Conservation (phyloP, 2,113 vertebrate genomes). For the Ciconia maguari region DNA sequence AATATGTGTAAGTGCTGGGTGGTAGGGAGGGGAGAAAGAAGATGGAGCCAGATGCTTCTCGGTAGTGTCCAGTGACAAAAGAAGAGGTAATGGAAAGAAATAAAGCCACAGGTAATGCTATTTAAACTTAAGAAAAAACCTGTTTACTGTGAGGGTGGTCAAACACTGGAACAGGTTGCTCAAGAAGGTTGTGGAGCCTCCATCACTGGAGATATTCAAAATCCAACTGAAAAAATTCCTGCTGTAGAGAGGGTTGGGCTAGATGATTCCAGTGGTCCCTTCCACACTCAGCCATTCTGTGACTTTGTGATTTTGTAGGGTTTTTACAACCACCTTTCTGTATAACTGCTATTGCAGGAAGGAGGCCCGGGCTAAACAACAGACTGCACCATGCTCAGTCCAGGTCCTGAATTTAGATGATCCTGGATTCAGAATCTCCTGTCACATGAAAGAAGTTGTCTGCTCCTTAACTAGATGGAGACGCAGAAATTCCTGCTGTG, state of each 20-base stretch:
- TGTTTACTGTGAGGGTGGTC: background rate
- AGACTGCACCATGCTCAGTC: background rate
- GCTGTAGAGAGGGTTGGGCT: background rate
- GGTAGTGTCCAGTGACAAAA: background rate
- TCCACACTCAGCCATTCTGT: background rate
- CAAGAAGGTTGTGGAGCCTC: background rate
- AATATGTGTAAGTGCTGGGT: background rate
- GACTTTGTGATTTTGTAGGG: background rate
- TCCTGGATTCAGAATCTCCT: rapidly evolving
- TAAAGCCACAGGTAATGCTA: background rate
- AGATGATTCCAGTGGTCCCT: background rate
- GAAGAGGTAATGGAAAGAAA: background rate
- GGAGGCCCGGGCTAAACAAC: rapidly evolving
- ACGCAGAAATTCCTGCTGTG: background rate
- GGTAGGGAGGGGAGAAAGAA: background rate
- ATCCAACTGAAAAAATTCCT: background rate
- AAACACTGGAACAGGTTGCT: background rate
- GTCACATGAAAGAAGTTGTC: background rate
- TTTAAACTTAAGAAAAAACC: background rate
- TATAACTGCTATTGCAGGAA: background rate
- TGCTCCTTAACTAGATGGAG: background rate
- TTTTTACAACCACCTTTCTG: background rate
- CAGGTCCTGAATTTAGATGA: background rate
- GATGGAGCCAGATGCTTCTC: background rate
- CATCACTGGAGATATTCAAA: background rate